Evolutionary conservation across 2,113 vertebrate species (phyloP), one percentile per base, ranked within the genome.

Genomic region (Brachypodius melanocephalos): DNA sequence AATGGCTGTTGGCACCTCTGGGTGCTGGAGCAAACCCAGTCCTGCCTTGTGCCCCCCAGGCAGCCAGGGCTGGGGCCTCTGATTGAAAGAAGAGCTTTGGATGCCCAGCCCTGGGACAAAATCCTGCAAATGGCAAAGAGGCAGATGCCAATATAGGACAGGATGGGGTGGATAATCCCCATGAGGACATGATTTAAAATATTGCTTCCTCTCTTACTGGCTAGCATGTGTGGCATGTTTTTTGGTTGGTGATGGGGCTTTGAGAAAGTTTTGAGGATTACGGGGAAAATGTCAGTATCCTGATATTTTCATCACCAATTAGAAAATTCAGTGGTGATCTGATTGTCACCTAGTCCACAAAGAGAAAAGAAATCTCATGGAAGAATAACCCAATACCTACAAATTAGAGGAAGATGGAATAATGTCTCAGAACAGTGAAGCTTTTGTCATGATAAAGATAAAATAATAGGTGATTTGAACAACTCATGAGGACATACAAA

Each of bases 171-270:
- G 71, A 12, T 51, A 61, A 85, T 73, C 20, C 32, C 54, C 36
- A 28, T 0, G 1, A 79, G n/a, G 71, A 9, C 8, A 14, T 11
- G 54, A 65, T 28, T 80, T 49, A 42, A 79, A 43, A 26, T 0
- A 4, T 15, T 38, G 43, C 20, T 66, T 73, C 46, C 8, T 72
- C 80, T 91, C 76, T 57, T 31, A 12, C 32, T 26, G 38, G 10
- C 36, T 57, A 36, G 14, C 5, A 34, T 25, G 65, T 74, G 20
- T 63, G 54, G 8, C 14, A 25, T 9, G 49, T 20, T 81, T 48
- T 58, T 40, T 6, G 25, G 31, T 14, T 93, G 58, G 40, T 59
- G 63, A 34, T 8, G 36, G 45, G 16, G 16, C 6, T 66, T 26
- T 17, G 3, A 18, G 78, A 83, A 67, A 85, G 20, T 54, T 31